Percentiles rank a stretch among this genome's conserved stretches.
Conservation (phyloP, 2,888 invertebrate species). For the Galerucella nymphaeae region DNA sequence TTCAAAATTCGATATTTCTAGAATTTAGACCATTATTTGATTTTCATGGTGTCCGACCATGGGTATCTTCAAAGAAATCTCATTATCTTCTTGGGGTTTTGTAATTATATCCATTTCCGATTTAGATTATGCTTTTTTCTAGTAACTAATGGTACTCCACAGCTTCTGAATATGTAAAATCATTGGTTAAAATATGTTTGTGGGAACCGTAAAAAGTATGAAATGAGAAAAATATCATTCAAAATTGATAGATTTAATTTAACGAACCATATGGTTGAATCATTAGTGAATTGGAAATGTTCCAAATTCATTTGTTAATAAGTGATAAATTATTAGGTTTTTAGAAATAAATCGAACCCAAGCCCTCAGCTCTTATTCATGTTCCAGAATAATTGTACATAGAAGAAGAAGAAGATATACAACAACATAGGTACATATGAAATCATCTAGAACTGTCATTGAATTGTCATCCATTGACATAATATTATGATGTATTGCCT, state of each 20-base stretch:
- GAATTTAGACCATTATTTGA: conserved; percentile 30
- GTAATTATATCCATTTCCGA: conserved; percentile 37
- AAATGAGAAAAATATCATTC: not conserved
- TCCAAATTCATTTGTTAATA: not conserved
- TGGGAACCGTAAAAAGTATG: not conserved
- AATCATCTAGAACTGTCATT: no score
- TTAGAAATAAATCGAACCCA: not conserved
- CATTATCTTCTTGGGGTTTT: conserved; percentile 31
- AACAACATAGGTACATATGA: no score
- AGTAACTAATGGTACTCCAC: conserved; percentile 29
- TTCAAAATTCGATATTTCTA: conserved; percentile 35
- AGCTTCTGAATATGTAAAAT: conserved; percentile 34
- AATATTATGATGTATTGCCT: no score
- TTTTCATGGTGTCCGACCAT: conserved; percentile 44
- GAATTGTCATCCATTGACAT: no score
- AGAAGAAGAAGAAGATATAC: no score
- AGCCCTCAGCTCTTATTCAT: no score
- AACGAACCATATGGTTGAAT: not conserved
- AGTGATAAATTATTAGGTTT: not conserved
- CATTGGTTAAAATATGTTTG: not conserved
- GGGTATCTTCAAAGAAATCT: conserved; percentile 35
- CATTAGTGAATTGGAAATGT: not conserved
- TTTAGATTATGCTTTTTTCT: conserved; percentile 35
- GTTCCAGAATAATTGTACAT: no score
- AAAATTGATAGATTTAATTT: not conserved